Percentiles rank a stretch among this genome's conserved stretches.
These are phyloP conservation scores for Luffia ferchaultella DNA, from an alignment of 2,888 invertebrate species.

Conservation along the genomic window DNA sequence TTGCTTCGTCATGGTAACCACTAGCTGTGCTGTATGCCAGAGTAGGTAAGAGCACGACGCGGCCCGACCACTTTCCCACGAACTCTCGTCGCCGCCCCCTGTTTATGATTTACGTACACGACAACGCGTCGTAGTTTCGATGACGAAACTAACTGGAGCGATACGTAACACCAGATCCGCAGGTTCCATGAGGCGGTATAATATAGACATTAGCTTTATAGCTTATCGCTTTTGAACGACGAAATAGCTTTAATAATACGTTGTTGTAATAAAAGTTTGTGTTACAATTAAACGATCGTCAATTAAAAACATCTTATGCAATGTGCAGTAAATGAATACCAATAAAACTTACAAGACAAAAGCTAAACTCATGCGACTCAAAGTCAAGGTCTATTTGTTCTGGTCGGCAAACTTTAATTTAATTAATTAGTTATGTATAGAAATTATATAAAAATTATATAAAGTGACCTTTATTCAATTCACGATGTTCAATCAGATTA, in stretches of 20 bases:
- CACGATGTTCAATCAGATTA: too few species aligned
- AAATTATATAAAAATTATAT: too few species aligned
- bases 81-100: conserved; percentile 6
- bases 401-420: too few species aligned
- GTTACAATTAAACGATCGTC: background rate
- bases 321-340: too few species aligned
- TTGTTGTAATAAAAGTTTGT: background rate
- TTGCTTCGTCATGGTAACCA: background rate
- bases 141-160: background rate
- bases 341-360: too few species aligned
- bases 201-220: background rate
- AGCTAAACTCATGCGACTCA: too few species aligned
- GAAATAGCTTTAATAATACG: background rate
- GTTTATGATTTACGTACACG: background rate
- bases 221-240: background rate
- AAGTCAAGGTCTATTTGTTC: too few species aligned
- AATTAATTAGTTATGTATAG: too few species aligned
- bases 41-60: background rate
- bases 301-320: background rate
- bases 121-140: background rate
- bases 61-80: conserved; percentile 6
- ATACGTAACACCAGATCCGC: background rate
- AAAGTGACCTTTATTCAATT: too few species aligned
- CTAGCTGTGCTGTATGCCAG: background rate
- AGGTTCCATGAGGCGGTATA: background rate